Evolutionary conservation across 92 coral and sea anemone species (phyloP), one percentile per base, ranked within the genome.

Genomic region (Palythoa grandiflora): DNA sequence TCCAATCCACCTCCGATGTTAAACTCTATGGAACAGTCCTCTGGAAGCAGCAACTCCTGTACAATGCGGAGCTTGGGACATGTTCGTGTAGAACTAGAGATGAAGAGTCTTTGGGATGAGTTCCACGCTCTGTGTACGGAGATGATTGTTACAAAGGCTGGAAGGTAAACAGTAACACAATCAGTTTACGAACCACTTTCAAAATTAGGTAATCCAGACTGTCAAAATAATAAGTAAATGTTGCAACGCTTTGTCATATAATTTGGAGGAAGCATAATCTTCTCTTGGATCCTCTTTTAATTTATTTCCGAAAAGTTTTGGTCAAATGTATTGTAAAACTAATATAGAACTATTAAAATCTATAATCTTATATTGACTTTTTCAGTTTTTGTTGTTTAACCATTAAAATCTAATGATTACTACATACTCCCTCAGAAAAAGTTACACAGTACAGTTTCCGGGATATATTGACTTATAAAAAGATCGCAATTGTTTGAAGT

Each of bases 131-230:
- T 96, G 52, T 97, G 98, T 35, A 96, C 98, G 0, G 98, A 96
- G 75, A 96, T 96, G 98, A 96, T 96, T 8, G 98, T 96, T 13
- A 96, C 98, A 8, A 96, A 96, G 75, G 99, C 99, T 10, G 99
- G 99, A 86, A 95, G 99, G 99, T 97, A 70, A 5, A n/a, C 28
- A 28, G 28, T 40, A 44, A 44, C 6, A 7, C 17, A 5, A 10
- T 14, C 35, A 19, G 75, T 70, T 70, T 35, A 17, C 13, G 16
- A 59, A 10, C 2, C 19, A 59, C 65, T 59, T 15, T 59, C 5
- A 17, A 59, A 13, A 15, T 17, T 13, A 8, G 3, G 16, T 17
- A 10, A 17, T 59, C 2, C 40, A 35, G 38, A 6, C 44, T 2
- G 10, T 37, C 9, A 36, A 5, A 20, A 10, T 19, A 12, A 70